Evolutionary conservation across 2,888 invertebrate genomes (phyloP).

Genomic region (Coecobrya sp.): DNA sequence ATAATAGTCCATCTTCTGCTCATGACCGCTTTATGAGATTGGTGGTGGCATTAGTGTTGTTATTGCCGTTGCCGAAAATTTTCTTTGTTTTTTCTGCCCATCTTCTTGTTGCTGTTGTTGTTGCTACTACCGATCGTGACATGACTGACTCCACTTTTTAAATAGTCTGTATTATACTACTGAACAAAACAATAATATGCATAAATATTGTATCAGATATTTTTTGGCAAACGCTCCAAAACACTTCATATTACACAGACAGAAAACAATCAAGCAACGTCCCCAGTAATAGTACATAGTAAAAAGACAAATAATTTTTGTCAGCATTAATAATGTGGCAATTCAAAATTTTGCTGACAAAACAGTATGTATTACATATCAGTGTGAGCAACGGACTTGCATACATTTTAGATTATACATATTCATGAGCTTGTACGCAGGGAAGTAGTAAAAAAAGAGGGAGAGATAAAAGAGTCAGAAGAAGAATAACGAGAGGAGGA

Average conservation of each 20-base stretch:
- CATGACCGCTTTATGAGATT: slow-evolving; percentile 74
- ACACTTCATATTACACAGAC: slow-evolving; percentile 11
- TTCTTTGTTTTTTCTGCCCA: slow-evolving; percentile 16
- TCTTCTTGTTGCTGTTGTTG: no score
- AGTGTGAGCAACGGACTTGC: neutral
- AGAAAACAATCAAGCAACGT: slow-evolving; percentile 26
- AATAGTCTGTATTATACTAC: neutral
- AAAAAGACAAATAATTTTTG: slow-evolving; percentile 64
- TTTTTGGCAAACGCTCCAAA: slow-evolving; percentile 41
- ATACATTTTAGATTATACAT: slow-evolving; percentile 11
- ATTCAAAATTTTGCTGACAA: slow-evolving; percentile 63
- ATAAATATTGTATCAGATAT: slow-evolving; percentile 24
- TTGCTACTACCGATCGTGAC: slow-evolving; percentile 12
- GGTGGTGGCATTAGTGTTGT: slow-evolving; percentile 16
- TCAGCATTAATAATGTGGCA: slow-evolving; percentile 62
- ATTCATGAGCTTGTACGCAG: slow-evolving; percentile 33
- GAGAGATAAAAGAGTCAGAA: slow-evolving; percentile 15
- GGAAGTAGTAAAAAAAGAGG: slow-evolving; percentile 47
- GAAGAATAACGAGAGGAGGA: slow-evolving; percentile 51
- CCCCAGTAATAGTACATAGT: neutral
- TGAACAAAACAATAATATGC: slow-evolving; percentile 8
- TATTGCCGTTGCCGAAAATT: slow-evolving; percentile 11
- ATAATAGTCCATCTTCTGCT: slow-evolving; percentile 41
- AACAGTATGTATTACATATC: slow-evolving; percentile 39
- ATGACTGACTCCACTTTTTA: slow-evolving; percentile 45